Base-by-base conservation (phyloP, 1,140 invertebrate species). In the Megalonaias nervosa region DNA sequence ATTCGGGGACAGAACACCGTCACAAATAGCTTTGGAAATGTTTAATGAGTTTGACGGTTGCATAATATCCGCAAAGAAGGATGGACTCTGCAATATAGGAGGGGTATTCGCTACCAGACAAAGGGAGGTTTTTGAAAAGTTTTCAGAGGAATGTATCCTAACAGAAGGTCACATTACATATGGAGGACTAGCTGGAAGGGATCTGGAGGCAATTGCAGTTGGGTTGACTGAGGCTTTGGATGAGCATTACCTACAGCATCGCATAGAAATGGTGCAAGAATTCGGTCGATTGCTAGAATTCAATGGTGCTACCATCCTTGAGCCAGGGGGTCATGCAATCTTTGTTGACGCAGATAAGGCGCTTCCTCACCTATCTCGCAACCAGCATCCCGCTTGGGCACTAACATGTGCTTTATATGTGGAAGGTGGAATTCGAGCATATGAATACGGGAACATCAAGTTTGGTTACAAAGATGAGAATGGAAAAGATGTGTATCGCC, bases 21-120 rank as follows among this genome's bases (percentile, higher is more conserved):
- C 16, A 55, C 48, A 77, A 23, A 80, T 80, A 17, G 72, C 71
- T 59, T 48, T 59, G 12, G 60, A 76, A 58, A 79, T 80, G 66
- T 76, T 78, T 16, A 61, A 31, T 2, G 71, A 48, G 64, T 21
- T 59, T 48, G 72, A 80, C 61, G 69, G 72, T 19, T 69, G 72
- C 26, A 48, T 38, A n/a, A 78, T 80, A 55, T 60, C 67, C 64
- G 67, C 76, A 3, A 80, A 80, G 56, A 80, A 80, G 74, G 79
- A 80, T 78, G 79, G 67, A 16, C 17, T 80, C 17, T 21, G 21
- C 12, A 77, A 80, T 72, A 78, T 64, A 11, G 79, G 79, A 3
- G 79, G 79, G 1, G 71, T 67, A 11, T 56, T 80, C 56, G 78
- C 31, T 19, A 38, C 77, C 5, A 65, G 72, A 4, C 68, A 78